phyloP scores from a whole-genome alignment of 2,113 vertebrate genomes.

The Lonchura striata region DNA sequence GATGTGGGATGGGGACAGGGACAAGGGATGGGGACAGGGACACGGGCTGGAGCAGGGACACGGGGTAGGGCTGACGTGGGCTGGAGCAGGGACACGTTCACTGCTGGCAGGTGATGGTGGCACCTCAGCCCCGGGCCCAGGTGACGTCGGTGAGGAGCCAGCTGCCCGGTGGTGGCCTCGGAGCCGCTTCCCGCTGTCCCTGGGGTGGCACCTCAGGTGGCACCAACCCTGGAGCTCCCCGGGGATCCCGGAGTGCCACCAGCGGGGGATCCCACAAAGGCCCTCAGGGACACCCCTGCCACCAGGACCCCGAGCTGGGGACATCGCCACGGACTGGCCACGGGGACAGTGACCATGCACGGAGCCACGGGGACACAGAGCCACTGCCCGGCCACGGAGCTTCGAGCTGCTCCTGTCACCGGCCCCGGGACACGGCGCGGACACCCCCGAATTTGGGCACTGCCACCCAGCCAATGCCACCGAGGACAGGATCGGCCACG shows the following conservation, averaged over 20 bases:
- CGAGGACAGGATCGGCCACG: accelerated
- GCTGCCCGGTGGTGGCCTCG: not conserved
- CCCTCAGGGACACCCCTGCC: not conserved
- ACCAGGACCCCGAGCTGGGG: not conserved
- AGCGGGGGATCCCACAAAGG: accelerated
- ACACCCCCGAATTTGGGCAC: accelerated
- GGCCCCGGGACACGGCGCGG: accelerated
- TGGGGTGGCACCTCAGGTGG: not conserved
- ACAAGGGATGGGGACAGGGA: accelerated
- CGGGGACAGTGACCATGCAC: not conserved
- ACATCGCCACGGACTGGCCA: not conserved
- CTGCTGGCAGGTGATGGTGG: not conserved
- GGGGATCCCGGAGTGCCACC: not conserved
- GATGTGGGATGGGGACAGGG: too few species aligned
- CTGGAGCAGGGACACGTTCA: not conserved
- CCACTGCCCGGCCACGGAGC: not conserved
- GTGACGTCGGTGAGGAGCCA: not conserved
- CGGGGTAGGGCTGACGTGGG: not conserved
- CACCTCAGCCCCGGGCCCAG: not conserved
- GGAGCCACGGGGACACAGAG: not conserved
- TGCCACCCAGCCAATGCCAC: not conserved
- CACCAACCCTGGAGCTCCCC: not conserved
- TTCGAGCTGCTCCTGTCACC: accelerated
- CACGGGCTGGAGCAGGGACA: not conserved
- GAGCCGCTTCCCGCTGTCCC: not conserved